Conservation (phyloP, 2,113 vertebrate species). For the Pedetes capensis region DNA sequence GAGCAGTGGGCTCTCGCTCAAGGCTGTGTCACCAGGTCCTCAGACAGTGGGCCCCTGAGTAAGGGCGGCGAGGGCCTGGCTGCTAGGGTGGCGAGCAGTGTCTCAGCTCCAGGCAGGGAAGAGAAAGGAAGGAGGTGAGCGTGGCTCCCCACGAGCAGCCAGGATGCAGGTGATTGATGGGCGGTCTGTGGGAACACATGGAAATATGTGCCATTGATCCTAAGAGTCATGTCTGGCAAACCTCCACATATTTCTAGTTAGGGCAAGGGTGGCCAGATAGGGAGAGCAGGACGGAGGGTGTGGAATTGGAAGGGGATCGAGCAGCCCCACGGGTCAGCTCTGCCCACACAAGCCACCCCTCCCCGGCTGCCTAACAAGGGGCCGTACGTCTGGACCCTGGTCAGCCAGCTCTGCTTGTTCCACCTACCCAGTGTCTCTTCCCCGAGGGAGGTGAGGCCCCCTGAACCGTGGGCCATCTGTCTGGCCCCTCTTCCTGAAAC, state of each 20-base stretch:
- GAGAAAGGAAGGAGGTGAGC: not conserved
- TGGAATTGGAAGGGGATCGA: not conserved
- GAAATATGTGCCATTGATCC: slow-evolving; percentile 1
- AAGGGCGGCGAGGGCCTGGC: not conserved
- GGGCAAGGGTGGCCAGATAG: slow-evolving; percentile 21
- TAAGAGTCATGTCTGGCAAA: slow-evolving; percentile 35
- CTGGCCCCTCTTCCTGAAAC: not conserved
- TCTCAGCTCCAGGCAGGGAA: not conserved
- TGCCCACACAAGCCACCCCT: not conserved
- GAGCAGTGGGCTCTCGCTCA: not conserved
- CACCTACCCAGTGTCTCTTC: not conserved
- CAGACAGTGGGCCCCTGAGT: fast-evolving
- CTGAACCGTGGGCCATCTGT: fast-evolving
- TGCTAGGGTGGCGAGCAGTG: fast-evolving
- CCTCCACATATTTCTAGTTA: slow-evolving; percentile 41
- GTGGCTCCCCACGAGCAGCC: not conserved
- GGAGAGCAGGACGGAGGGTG: not conserved
- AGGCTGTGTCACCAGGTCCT: not conserved
- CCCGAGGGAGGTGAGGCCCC: not conserved
- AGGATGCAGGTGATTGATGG: not conserved
- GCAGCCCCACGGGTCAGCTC: not conserved
- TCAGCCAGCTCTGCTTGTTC: no score
- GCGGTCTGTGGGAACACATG: not conserved
- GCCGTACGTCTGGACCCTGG: fast-evolving
- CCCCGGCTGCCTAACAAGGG: not conserved